Evolutionary conservation across 2,113 vertebrate genomes (phyloP).

Genomic region (Apteryx mantelli): DNA sequence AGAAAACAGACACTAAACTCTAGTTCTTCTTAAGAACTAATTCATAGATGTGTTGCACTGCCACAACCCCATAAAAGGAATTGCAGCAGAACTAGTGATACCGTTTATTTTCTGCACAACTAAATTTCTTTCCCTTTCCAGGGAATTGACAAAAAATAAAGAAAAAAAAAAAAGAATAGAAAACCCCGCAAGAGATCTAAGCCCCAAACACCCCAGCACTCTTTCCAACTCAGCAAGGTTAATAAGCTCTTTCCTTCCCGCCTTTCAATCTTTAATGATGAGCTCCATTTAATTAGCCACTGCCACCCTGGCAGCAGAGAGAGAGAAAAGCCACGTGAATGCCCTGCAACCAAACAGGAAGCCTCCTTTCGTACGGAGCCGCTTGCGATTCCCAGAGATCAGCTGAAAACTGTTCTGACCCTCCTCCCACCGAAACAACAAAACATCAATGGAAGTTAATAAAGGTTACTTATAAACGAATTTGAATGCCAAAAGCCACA

Average conservation of each 20-base stretch:
- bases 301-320: background rate
- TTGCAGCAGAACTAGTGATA: background rate
- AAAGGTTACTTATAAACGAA: background rate
- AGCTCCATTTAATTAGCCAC: background rate
- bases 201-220: background rate
- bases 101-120: background rate
- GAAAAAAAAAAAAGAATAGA: background rate
- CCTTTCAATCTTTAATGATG: background rate
- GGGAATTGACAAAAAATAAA: background rate
- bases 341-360: background rate
- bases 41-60: background rate
- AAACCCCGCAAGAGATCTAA: background rate
- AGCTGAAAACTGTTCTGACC: background rate
- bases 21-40: slow-evolving; percentile 4
- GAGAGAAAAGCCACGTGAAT: background rate
- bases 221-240: background rate
- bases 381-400: background rate
- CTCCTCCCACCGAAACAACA: background rate
- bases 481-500: background rate
- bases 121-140: background rate
- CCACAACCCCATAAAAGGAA: background rate
- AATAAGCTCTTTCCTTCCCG: background rate
- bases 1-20: background rate
- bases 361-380: background rate
- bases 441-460: background rate